These are phyloP conservation scores for Eulemur albifrons DNA, from an alignment of 2,797 vertebrate species.

Conservation along the genomic window DNA sequence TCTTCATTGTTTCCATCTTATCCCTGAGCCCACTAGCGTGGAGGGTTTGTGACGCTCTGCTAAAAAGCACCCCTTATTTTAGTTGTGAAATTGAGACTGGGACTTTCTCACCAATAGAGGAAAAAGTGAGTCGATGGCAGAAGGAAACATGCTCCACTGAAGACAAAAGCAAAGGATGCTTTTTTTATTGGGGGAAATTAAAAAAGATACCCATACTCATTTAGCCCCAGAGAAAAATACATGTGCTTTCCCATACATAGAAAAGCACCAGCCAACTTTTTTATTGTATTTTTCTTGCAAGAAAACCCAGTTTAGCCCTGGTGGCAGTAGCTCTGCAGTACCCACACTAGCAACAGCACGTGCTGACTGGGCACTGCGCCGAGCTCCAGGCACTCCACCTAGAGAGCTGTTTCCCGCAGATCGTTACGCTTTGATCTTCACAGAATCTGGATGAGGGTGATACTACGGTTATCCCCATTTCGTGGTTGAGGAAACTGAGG, in stretches of 20 bases:
- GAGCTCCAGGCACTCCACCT: background rate
- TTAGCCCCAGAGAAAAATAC: background rate
- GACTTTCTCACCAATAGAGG: constrained; percentile 61
- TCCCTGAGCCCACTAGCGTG: rapidly evolving
- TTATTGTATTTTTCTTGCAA: background rate
- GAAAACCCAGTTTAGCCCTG: background rate
- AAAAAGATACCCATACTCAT: background rate
- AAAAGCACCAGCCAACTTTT: background rate
- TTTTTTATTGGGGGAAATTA: constrained; percentile 35
- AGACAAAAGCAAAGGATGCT: constrained; percentile 29
- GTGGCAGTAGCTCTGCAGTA: background rate
- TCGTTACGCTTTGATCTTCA: background rate
- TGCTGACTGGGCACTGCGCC: background rate
- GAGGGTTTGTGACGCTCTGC: background rate
- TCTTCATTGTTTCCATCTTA: background rate
- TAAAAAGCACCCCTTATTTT: background rate
- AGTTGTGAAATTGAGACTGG: constrained; percentile 56
- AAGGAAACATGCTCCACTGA: constrained; percentile 61
- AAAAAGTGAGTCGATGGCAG: background rate
- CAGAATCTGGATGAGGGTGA: background rate
- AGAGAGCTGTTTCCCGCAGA: background rate
- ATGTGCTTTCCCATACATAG: background rate
- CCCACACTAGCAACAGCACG: too few relatives aligned
- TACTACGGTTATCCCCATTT: background rate
- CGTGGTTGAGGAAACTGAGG: background rate